Evolutionary conservation across 2,797 vertebrate genomes (phyloP).

Genomic region (Paguma larvata): DNA sequence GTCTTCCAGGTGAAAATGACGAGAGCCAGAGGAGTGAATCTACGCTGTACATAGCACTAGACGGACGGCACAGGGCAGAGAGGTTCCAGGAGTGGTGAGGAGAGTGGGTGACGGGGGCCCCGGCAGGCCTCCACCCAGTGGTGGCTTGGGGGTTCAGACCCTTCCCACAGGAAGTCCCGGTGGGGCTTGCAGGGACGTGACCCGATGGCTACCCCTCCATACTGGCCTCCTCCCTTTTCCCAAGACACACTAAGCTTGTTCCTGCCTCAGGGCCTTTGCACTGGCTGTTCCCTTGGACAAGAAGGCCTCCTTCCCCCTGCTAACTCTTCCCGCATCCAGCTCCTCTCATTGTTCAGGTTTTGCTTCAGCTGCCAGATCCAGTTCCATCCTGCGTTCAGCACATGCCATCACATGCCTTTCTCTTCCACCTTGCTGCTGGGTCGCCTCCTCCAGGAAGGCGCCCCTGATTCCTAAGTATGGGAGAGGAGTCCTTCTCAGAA

Average conservation of each 20-base stretch:
- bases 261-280: not conserved
- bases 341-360: not conserved
- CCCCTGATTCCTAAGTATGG: not conserved
- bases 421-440: not conserved
- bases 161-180: not conserved
- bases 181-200: fast-evolving
- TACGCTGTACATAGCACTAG: no score
- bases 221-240: not conserved
- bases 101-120: fast-evolving
- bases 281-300: not conserved
- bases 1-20: not conserved
- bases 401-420: not conserved
- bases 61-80: not conserved
- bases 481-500: not conserved
- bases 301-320: not conserved
- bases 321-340: not conserved
- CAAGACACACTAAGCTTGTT: not conserved
- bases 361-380: not conserved
- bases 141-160: not conserved
- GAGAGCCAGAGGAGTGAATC: not conserved
- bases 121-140: not conserved
- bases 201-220: not conserved
- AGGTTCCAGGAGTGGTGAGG: not conserved
- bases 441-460: slow-evolving; percentile 40
- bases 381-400: not conserved